A percentile compares a stretch with the other conserved stretches of the same genome.
These are phyloP conservation scores for Drosophila testacea DNA, from an alignment of 2,888 invertebrate genomes.

Conservation along the genomic window DNA sequence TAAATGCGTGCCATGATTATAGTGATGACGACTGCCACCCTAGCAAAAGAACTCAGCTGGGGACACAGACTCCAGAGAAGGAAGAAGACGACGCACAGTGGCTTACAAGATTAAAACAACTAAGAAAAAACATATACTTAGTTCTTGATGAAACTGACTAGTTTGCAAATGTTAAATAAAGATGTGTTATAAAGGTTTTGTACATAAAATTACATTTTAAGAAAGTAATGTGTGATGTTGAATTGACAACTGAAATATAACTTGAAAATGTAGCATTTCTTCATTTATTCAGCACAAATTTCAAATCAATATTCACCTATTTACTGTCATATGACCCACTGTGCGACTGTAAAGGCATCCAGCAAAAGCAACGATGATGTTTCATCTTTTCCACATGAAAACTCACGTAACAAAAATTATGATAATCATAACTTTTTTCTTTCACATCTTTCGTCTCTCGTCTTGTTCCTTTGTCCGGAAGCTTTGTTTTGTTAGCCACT, in stretches of 20 bases:
- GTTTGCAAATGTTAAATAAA: no score
- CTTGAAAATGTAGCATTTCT: no score
- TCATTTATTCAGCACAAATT: neutral
- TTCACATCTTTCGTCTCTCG: slow-evolving; percentile 3
- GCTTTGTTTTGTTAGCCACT: slow-evolving; percentile 64
- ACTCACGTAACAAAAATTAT: slow-evolving; percentile 84
- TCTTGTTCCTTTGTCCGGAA: slow-evolving; percentile 21
- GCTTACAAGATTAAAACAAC: neutral
- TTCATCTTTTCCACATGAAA: slow-evolving; percentile 83
- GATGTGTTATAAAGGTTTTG: no score
- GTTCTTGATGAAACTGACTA: no score
- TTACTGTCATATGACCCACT: neutral
- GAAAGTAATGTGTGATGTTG: no score
- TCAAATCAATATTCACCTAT: neutral
- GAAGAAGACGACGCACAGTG: slow-evolving; percentile 20
- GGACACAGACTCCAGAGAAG: slow-evolving; percentile 9
- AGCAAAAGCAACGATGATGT: slow-evolving; percentile 73
- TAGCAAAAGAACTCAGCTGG: slow-evolving; percentile 22
- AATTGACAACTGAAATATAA: no score
- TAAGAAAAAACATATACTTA: neutral
- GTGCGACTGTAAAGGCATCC: slow-evolving; percentile 16
- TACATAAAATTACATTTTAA: no score
- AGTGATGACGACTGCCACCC: slow-evolving; percentile 84
- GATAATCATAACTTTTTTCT: slow-evolving; percentile 82
- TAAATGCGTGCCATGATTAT: slow-evolving; percentile 84